These are phyloP conservation scores for Hafferia zeledoni DNA, from an alignment of 2,797 vertebrate genomes.

Conservation along the genomic window DNA sequence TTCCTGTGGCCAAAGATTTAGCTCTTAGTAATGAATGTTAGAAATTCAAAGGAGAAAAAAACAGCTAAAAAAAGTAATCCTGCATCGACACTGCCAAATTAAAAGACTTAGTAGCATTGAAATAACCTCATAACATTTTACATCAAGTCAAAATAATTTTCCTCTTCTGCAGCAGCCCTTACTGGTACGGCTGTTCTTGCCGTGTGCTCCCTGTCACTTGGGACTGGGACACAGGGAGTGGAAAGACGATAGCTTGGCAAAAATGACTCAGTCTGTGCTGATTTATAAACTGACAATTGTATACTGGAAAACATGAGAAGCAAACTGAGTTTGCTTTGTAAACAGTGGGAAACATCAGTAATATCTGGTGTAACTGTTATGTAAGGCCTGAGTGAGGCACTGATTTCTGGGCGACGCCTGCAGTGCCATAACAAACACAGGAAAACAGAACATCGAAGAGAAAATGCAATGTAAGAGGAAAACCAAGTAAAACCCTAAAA, in stretches of 20 bases:
- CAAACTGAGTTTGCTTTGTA: background rate
- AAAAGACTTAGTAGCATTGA: background rate
- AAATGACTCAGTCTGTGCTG: conserved; percentile 7
- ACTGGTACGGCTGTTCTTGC: background rate
- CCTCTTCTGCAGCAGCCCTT: background rate
- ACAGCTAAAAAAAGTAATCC: background rate
- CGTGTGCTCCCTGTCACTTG: background rate
- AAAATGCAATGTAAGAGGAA: background rate
- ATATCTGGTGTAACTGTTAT: background rate
- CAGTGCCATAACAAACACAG: background rate
- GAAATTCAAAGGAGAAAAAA: background rate
- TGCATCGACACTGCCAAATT: background rate
- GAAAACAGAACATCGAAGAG: background rate
- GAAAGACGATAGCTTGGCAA: background rate
- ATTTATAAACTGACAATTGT: conserved; percentile 15
- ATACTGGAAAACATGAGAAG: conserved; percentile 3
- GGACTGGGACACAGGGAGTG: background rate
- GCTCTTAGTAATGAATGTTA: background rate
- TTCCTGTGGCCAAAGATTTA: background rate
- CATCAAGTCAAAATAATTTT: background rate
- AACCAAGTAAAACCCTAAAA: background rate
- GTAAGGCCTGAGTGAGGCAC: background rate
- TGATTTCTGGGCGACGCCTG: background rate
- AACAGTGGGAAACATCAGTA: conserved; percentile 20
- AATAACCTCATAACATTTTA: background rate